These are phyloP conservation scores for Embiotoca jacksoni DNA, from an alignment of 2,113 vertebrate species.

Conservation along the genomic window DNA sequence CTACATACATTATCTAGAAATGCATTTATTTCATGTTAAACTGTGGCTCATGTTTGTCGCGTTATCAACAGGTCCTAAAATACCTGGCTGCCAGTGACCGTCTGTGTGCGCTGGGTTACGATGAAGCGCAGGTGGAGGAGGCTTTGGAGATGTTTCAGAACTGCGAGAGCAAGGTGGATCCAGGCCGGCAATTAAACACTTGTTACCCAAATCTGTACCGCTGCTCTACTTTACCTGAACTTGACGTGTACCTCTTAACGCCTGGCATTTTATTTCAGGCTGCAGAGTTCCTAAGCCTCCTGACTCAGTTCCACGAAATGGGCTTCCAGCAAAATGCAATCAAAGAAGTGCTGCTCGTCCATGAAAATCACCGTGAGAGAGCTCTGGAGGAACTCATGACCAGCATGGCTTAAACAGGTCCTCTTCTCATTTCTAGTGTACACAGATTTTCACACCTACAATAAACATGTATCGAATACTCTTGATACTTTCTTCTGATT, in stretches of 20 bases:
- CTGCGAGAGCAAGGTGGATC: constrained; percentile 92
- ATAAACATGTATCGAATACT: not conserved
- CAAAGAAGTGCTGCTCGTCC: constrained; percentile 95
- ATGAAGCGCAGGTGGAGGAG: constrained; percentile 93
- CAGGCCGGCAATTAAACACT: not conserved
- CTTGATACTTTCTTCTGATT: constrained; percentile 2
- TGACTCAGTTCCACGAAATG: constrained; percentile 96
- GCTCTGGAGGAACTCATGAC: constrained; percentile 95
- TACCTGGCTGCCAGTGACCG: constrained; percentile 90
- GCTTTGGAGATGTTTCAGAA: constrained; percentile 99
- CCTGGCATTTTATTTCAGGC: constrained; percentile 83
- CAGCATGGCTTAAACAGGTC: constrained; percentile 70
- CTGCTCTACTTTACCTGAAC: not conserved
- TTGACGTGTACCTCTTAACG: not conserved
- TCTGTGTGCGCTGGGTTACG: constrained; percentile 90
- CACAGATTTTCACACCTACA: not conserved
- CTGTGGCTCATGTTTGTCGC: not conserved
- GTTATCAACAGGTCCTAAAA: constrained; percentile 86
- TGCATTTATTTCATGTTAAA: too few species aligned
- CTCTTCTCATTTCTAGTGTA: not conserved
- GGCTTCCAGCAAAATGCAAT: constrained; percentile 94
- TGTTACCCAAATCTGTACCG: not conserved
- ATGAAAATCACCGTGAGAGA: constrained; percentile 90
- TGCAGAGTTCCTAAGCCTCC: constrained; percentile 90
- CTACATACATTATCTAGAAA: too few species aligned